phyloP scores from a whole-genome alignment of 2,113 vertebrate species.

The Brachionichthys hirsutus region DNA sequence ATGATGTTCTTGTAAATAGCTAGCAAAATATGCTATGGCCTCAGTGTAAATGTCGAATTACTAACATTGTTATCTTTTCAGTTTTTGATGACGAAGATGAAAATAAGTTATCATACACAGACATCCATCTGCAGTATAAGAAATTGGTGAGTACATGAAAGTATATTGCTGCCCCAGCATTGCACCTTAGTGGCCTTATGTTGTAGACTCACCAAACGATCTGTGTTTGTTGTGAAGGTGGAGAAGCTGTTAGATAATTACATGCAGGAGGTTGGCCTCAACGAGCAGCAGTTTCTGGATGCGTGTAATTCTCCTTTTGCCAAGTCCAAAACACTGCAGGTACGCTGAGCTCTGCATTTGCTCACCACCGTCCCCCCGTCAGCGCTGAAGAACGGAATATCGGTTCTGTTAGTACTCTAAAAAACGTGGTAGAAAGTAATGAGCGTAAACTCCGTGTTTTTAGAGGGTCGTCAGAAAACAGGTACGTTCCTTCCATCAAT shows the following conservation, averaged over 20 bases:
- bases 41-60: background rate
- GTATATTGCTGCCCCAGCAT: background rate
- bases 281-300: constrained; percentile 92
- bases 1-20: background rate
- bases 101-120: constrained; percentile 95
- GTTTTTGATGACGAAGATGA: constrained; percentile 99
- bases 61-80: constrained; percentile 53
- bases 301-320: constrained; percentile 91
- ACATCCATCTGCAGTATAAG: constrained; percentile 96
- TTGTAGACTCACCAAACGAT: constrained; percentile 31
- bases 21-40: background rate
- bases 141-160: constrained; percentile 83
- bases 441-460: no score
- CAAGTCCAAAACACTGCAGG: constrained; percentile 89
- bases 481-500: no score
- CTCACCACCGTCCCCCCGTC: constrained; percentile 20
- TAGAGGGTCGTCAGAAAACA: no score
- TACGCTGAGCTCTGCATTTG: constrained; percentile 50
- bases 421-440: no score
- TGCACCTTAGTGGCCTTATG: background rate
- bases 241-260: constrained; percentile 90
- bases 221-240: constrained; percentile 78
- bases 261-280: constrained; percentile 95
- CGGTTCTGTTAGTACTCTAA: no score
- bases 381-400: background rate